Base-by-base conservation (phyloP, 2,888 invertebrate genomes). In the Aphidius colemani region DNA sequence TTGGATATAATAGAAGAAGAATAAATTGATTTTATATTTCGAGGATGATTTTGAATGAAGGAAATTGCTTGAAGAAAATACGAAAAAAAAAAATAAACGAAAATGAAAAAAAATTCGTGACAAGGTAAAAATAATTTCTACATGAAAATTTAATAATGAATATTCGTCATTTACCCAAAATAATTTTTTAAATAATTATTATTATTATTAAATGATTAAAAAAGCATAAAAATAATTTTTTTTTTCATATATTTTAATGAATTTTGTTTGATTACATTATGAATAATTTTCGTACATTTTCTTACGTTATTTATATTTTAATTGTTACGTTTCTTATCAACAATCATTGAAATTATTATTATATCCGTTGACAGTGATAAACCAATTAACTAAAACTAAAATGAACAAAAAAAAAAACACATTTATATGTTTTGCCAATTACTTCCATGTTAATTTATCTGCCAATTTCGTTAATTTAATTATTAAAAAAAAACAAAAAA, bases 331-430 rank as follows among this genome's bases (percentile, higher is more conserved):
- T 56, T 45, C 8, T 18, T 6, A 56, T 56, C 10, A 30, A 43
- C 13, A 10, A 44, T 45, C 45, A 56, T 56, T 56, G 45, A 39
- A 39, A 30, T 8, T 10, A 44, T 56, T 45, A 56, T 44, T 56
- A 10, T 45, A 45, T 56, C 45, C 45, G 45, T 45, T 56, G 44
- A 56, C 45, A 18, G 53, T 53, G 53, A 53, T 53, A 53, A 49
- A 53, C 40, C 41, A n/a, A 49, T 10, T 18, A 18, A 18, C 6
- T 48, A 4, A 11, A 48, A 48, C 10, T n/a, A 9, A 48, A 48
- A 7, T 7, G 6, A 8, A 11, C 48, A 48, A 49, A 10, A 10
- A 49, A 40, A 53, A 30, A 41, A 53, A 53, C n/a, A 7, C 10
- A 53, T 11, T 9, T 9, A 39, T 53, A 13, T 48, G 13, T 13